These are phyloP conservation scores for Campoletis raptor DNA, from an alignment of 2,888 invertebrate species.

Conservation along the genomic window DNA sequence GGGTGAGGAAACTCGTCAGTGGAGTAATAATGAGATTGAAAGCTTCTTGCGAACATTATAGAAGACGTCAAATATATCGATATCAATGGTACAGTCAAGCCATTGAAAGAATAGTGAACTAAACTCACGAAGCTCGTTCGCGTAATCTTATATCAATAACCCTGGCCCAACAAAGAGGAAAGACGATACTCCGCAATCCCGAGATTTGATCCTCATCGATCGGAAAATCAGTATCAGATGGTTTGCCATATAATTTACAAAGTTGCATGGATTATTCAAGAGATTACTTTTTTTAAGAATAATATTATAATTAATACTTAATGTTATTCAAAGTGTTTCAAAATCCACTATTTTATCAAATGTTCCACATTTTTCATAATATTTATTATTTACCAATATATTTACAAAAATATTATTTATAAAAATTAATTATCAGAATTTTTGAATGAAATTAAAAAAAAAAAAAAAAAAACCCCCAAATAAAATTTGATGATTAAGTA, in stretches of 20 bases:
- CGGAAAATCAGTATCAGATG: constrained; percentile 5
- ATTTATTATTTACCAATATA: background rate
- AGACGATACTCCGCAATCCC: constrained; percentile 33
- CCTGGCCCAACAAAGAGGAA: constrained; percentile 35
- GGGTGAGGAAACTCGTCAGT: constrained; percentile 15
- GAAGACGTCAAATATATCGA: background rate
- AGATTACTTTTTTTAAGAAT: background rate
- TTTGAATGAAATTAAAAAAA: background rate
- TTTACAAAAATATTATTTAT: background rate
- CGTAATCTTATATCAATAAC: constrained; percentile 57
- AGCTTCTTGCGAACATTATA: constrained; percentile 19
- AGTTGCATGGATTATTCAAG: background rate
- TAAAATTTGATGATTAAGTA: too few species aligned
- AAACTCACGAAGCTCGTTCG: constrained; percentile 23
- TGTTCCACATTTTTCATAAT: background rate
- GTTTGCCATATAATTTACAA: constrained; percentile 27
- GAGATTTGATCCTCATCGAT: constrained; percentile 36
- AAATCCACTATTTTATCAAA: background rate
- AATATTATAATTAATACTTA: background rate
- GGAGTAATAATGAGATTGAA: constrained; percentile 49
- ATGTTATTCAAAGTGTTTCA: background rate
- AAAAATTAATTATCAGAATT: background rate
- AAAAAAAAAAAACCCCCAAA: background rate
- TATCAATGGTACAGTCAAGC: constrained; percentile 3
- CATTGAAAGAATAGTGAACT: constrained; percentile 15